Evolutionary conservation across 2,113 vertebrate species (phyloP).

Genomic region (Paradoxurus hermaphroditus): DNA sequence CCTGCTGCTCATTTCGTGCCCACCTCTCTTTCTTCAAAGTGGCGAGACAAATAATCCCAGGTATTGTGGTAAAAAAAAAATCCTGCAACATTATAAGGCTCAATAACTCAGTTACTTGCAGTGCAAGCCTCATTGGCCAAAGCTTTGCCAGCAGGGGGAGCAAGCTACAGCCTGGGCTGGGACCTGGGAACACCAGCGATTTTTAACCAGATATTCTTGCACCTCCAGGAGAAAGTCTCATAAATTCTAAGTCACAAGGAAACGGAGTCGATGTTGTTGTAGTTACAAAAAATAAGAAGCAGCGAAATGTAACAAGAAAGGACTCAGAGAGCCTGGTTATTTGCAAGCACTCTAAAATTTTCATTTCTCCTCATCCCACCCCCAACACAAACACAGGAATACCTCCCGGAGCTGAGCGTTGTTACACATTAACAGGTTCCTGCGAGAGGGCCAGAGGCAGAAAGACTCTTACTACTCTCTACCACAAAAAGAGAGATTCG

Average conservation of each 20-base stretch:
- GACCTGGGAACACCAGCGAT: neutral
- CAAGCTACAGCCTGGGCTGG: neutral
- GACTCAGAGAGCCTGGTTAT: neutral
- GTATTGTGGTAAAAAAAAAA: no score
- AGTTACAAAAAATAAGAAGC: neutral
- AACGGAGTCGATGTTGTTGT: accelerated
- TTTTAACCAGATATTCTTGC: neutral
- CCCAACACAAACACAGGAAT: neutral
- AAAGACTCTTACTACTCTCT: neutral
- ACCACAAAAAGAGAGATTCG: neutral
- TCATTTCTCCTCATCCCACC: neutral
- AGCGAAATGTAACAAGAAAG: neutral
- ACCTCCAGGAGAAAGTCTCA: neutral
- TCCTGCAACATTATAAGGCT: neutral
- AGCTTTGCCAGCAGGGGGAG: neutral
- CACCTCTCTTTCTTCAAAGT: no score
- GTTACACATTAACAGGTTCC: neutral
- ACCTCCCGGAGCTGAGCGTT: neutral
- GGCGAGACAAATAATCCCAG: no score
- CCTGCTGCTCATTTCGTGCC: no score
- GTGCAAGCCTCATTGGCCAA: neutral
- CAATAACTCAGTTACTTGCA: neutral
- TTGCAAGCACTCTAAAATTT: neutral
- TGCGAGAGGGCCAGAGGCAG: neutral
- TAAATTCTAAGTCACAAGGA: neutral